Evolutionary conservation across 2,888 invertebrate genomes (phyloP).

Genomic region (Eupithecia pulchellata): DNA sequence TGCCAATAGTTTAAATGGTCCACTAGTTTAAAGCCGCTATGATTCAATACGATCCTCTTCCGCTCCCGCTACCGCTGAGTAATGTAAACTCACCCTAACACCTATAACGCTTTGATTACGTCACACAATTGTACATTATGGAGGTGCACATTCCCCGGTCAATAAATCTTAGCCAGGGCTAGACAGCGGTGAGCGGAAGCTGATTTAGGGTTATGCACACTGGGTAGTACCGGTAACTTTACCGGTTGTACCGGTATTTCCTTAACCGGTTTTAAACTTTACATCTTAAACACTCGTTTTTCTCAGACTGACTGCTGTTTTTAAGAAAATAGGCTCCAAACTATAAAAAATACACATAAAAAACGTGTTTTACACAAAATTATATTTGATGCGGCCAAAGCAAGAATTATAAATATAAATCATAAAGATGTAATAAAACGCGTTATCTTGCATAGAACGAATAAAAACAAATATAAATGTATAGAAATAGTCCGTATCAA

Average conservation of each 20-base stretch:
- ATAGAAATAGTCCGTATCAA: background rate
- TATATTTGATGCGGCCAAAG: too few relatives aligned
- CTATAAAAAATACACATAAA: too few relatives aligned
- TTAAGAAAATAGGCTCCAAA: background rate
- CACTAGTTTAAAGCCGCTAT: too few relatives aligned
- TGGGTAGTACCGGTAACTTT: background rate
- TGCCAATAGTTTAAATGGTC: too few relatives aligned
- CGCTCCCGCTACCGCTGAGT: background rate
- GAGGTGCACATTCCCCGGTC: slow-evolving; percentile 6
- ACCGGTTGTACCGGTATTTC: background rate
- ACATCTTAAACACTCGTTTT: too few relatives aligned
- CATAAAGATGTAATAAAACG: too few relatives aligned
- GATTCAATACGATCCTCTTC: too few relatives aligned
- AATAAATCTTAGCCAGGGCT: slow-evolving; percentile 8
- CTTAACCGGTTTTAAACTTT: background rate
- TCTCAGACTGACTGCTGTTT: too few relatives aligned
- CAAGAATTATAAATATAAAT: too few relatives aligned
- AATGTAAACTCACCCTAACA: background rate
- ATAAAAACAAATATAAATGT: background rate
- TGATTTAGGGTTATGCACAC: background rate
- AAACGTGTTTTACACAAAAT: too few relatives aligned
- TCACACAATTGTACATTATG: slow-evolving; percentile 2
- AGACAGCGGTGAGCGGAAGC: background rate
- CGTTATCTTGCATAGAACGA: background rate
- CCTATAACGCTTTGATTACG: slow-evolving; percentile 7